Percentiles rank a stretch among this genome's conserved stretches.
Evolutionary conservation across 2,797 vertebrate species (phyloP).

Genomic region (Crotalus adamanteus): DNA sequence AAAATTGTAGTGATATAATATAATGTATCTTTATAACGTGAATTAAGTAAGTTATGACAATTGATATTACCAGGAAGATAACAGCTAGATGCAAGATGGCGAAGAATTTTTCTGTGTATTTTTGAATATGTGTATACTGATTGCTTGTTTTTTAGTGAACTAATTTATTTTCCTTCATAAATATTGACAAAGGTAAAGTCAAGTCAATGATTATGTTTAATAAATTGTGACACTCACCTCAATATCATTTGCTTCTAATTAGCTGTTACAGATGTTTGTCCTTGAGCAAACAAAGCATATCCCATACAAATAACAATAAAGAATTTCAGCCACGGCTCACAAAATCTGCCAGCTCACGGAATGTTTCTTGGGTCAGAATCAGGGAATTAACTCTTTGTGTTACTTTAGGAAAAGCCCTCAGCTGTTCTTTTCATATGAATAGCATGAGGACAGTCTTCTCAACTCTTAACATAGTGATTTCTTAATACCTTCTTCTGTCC

Average conservation of each 20-base stretch:
- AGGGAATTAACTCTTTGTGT: background rate
- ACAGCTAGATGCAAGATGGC: background rate
- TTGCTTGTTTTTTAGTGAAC: conserved; percentile 42
- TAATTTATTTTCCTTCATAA: conserved; percentile 58
- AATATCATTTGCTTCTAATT: conserved; percentile 56
- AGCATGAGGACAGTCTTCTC: background rate
- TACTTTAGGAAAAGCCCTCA: background rate
- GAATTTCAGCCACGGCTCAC: background rate
- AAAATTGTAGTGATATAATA: background rate
- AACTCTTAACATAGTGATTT: background rate
- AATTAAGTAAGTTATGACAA: background rate
- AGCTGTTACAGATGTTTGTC: conserved; percentile 46
- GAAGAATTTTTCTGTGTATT: background rate
- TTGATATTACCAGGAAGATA: background rate
- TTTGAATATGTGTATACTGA: conserved; percentile 7
- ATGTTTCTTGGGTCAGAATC: background rate
- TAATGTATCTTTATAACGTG: background rate
- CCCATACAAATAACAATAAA: background rate
- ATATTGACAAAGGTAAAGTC: conserved; percentile 59
- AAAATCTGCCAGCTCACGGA: background rate
- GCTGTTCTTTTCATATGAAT: background rate
- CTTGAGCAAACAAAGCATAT: conserved; percentile 49
- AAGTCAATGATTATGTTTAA: conserved; percentile 65
- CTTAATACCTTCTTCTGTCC: background rate
- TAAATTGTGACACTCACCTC: conserved; percentile 52